Evolutionary conservation across 2,797 vertebrate species (phyloP).

Genomic region (Sitta carolinensis): DNA sequence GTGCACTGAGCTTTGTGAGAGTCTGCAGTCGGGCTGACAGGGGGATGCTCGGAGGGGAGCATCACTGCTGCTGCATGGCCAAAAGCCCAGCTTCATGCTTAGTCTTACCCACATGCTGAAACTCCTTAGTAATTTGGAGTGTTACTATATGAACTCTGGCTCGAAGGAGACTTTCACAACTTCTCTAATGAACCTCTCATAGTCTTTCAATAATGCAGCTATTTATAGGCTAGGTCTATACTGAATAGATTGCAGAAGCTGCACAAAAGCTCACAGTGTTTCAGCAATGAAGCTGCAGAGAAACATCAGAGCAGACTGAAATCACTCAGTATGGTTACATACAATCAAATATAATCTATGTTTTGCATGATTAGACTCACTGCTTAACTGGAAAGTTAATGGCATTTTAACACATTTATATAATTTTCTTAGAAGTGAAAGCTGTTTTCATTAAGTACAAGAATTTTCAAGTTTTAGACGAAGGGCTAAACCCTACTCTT

Average conservation of each 20-base stretch:
- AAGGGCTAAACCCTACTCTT: not conserved
- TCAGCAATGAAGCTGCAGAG: not conserved
- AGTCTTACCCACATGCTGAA: not conserved
- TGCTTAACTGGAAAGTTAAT: constrained; percentile 15
- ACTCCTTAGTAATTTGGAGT: not conserved
- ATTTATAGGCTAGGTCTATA: constrained; percentile 26
- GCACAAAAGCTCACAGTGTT: constrained; percentile 31
- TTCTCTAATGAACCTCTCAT: constrained; percentile 29
- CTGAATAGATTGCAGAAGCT: constrained; percentile 15
- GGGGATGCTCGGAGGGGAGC: not conserved
- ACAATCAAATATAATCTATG: not conserved
- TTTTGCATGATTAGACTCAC: not conserved
- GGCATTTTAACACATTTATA: not conserved
- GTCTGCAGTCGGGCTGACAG: accelerated
- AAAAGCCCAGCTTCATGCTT: not conserved
- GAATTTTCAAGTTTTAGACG: not conserved
- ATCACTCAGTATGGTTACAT: not conserved
- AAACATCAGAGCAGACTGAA: not conserved
- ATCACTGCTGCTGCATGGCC: not conserved
- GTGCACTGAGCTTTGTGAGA: not conserved
- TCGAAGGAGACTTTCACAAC: not conserved
- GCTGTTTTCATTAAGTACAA: not conserved
- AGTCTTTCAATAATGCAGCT: constrained; percentile 2
- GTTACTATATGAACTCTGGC: not conserved
- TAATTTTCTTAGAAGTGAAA: not conserved